Evolutionary conservation across 1,140 invertebrate species (phyloP).

Genomic region (Pogonomyrmex californicus): DNA sequence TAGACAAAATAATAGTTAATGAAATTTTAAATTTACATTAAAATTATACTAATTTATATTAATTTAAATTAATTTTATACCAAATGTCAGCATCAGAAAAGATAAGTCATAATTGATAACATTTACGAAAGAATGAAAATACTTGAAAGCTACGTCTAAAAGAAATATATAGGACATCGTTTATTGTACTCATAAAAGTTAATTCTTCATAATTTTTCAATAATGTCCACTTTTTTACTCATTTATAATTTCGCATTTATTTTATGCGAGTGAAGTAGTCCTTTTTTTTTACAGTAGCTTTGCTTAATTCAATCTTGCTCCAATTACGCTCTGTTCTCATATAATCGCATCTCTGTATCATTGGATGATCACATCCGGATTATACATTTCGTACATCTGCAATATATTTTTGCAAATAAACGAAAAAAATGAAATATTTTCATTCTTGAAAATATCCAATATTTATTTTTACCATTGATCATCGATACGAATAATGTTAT

Average conservation of each 20-base stretch:
- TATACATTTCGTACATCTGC: background rate
- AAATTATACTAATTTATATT: background rate
- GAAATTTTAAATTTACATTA: background rate
- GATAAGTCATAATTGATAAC: background rate
- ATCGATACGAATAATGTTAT: conserved; percentile 79
- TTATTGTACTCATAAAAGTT: conserved; percentile 19
- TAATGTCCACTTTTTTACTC: background rate
- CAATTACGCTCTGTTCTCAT: conserved; percentile 25
- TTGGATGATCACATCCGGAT: conserved; percentile 8
- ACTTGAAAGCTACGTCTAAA: conserved; percentile 9
- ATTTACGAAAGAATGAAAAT: conserved; percentile 52
- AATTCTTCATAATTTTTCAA: conserved; percentile 31
- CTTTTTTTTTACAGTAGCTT: conserved; percentile 27
- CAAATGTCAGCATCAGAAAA: background rate
- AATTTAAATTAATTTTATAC: background rate
- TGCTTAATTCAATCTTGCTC: conserved; percentile 15
- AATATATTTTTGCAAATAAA: conserved; percentile 44
- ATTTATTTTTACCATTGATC: conserved; percentile 68
- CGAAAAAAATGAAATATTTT: conserved; percentile 63
- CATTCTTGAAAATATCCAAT: conserved; percentile 69
- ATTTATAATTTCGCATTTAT: conserved; percentile 32
- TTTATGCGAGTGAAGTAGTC: background rate
- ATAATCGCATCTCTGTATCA: conserved; percentile 16
- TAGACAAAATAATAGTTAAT: conserved; percentile 5
- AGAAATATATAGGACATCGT: background rate